Percentiles rank a stretch among this genome's conserved stretches.
These are phyloP conservation scores for Phyllotis vaccarum DNA, from an alignment of 2,797 vertebrate species.

Conservation along the genomic window DNA sequence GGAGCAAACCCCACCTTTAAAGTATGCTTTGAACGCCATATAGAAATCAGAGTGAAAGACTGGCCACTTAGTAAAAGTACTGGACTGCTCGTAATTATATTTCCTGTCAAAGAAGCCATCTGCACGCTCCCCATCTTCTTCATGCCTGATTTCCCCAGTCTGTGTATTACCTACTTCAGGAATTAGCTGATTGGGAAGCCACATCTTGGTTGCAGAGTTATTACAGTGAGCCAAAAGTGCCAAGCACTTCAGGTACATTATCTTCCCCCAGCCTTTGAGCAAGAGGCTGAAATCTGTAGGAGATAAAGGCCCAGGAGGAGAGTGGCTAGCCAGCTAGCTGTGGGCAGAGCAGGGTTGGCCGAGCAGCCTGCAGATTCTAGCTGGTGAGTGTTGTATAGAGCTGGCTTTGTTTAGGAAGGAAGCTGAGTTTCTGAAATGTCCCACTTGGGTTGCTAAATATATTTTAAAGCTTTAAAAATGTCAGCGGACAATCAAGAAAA, in stretches of 20 bases:
- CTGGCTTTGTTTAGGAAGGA: slow-evolving; percentile 42
- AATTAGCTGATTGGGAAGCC: background rate
- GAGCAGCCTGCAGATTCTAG: too few relatives aligned
- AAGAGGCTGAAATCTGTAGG: background rate
- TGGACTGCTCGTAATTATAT: background rate
- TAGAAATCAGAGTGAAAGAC: slow-evolving; percentile 5
- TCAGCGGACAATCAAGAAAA: slow-evolving; percentile 71
- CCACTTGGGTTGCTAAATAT: slow-evolving; percentile 63
- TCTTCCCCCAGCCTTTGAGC: background rate
- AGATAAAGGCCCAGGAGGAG: background rate
- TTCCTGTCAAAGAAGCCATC: slow-evolving; percentile 27
- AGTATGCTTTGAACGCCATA: background rate
- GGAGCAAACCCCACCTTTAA: background rate
- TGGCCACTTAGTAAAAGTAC: background rate
- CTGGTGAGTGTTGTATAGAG: slow-evolving; percentile 15
- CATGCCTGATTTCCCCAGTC: slow-evolving; percentile 68
- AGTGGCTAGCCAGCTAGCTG: background rate
- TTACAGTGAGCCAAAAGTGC: background rate
- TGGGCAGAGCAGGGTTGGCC: background rate
- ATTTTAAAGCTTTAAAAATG: slow-evolving; percentile 63
- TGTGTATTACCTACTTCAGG: slow-evolving; percentile 65
- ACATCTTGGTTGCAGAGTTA: background rate
- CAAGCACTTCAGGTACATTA: background rate
- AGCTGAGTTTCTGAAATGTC: slow-evolving; percentile 61
- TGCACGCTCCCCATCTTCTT: background rate